Conservation (phyloP, 2,888 invertebrate species). For the Drosophila limbata region DNA sequence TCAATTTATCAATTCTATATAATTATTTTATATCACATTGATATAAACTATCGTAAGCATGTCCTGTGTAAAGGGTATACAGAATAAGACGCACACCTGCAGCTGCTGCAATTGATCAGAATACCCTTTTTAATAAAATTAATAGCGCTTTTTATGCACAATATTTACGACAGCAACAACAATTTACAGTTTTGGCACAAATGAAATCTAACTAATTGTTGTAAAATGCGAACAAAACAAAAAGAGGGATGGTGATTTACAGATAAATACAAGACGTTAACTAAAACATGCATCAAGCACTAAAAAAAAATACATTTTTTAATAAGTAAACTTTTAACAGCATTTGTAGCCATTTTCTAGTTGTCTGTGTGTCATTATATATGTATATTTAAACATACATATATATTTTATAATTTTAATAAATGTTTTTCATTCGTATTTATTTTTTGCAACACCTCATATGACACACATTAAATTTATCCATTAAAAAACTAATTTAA, state of each 20-base stretch:
- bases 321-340: slow-evolving; percentile 23
- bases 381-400: slow-evolving; percentile 13
- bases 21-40: not conserved
- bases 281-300: slow-evolving; percentile 2
- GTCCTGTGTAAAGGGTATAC: slow-evolving; percentile 7
- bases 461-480: slow-evolving; percentile 45
- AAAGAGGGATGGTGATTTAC: slow-evolving; percentile 1
- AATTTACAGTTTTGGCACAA: slow-evolving; percentile 49
- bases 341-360: slow-evolving; percentile 51
- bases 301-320: slow-evolving; percentile 13
- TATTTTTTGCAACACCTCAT: slow-evolving; percentile 26
- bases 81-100: slow-evolving; percentile 33
- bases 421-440: slow-evolving; percentile 35
- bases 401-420: slow-evolving; percentile 38
- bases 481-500: slow-evolving; percentile 54
- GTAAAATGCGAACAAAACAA: slow-evolving; percentile 13
- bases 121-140: slow-evolving; percentile 75
- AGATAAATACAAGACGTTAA: slow-evolving; percentile 25
- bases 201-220: slow-evolving; percentile 46
- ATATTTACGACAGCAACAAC: slow-evolving; percentile 65
- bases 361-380: slow-evolving; percentile 58
- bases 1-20: not conserved
- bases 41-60: not conserved
- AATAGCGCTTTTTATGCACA: slow-evolving; percentile 47
- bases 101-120: slow-evolving; percentile 37